These are phyloP conservation scores for Proterorhinus semilunaris DNA, from an alignment of 2,113 vertebrate species.

Conservation along the genomic window DNA sequence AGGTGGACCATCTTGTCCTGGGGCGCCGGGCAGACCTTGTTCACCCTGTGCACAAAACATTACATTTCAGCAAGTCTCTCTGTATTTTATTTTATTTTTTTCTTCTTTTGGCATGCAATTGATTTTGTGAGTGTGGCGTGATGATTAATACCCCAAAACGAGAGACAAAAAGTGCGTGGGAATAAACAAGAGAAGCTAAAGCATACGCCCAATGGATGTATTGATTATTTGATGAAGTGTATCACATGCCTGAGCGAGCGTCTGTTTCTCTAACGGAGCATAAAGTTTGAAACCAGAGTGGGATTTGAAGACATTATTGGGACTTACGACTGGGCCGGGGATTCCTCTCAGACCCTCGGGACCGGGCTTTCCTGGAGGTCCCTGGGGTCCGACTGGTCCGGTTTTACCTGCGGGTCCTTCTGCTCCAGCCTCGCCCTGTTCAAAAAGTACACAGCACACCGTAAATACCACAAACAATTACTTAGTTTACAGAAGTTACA, in stretches of 20 bases:
- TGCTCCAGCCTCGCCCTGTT: slow-evolving; percentile 89
- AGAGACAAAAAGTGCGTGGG: slow-evolving; percentile 55
- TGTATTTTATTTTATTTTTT: slow-evolving; percentile 45
- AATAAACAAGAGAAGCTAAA: slow-evolving; percentile 67
- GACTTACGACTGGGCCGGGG: slow-evolving; percentile 92
- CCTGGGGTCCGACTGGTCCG: slow-evolving; percentile 93
- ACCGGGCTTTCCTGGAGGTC: slow-evolving; percentile 91
- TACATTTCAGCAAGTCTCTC: slow-evolving; percentile 49
- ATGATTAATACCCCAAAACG: slow-evolving; percentile 66
- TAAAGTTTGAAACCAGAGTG: not conserved
- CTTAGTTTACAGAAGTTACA: no score
- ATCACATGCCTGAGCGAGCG: slow-evolving; percentile 41
- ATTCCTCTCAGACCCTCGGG: slow-evolving; percentile 95
- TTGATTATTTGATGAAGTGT: slow-evolving; percentile 68
- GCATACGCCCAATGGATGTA: slow-evolving; percentile 56
- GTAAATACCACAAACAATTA: no score
- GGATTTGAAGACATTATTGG: not conserved
- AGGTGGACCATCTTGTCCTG: slow-evolving; percentile 95
- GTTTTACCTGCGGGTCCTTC: slow-evolving; percentile 96
- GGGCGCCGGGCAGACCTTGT: slow-evolving; percentile 92
- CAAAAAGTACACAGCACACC: slow-evolving; percentile 1
- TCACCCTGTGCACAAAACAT: slow-evolving; percentile 82
- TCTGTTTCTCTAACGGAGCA: slow-evolving; percentile 14
- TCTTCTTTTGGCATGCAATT: slow-evolving; percentile 49
- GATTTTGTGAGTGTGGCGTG: slow-evolving; percentile 57